Conservation (phyloP, 2,113 vertebrate species). For the Sprattus sprattus region DNA sequence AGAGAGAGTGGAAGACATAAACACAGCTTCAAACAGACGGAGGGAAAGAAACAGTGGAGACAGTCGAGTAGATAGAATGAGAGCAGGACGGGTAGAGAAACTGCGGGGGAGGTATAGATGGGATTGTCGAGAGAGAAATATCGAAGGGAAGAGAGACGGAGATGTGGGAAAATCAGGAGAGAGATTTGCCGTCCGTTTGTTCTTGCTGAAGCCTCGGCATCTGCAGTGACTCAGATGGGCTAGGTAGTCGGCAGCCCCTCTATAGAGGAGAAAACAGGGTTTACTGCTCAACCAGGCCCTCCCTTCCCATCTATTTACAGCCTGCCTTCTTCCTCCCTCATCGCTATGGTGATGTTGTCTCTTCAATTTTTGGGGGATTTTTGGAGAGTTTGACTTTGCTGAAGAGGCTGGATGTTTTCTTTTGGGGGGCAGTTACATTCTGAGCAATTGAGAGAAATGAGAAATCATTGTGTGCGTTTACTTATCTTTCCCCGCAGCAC, state of each 20-base stretch:
- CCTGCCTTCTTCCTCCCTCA: background rate
- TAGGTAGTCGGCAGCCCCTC: background rate
- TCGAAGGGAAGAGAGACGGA: background rate
- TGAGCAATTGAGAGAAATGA: background rate
- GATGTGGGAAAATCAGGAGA: background rate
- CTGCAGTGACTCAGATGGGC: background rate
- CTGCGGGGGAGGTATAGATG: background rate
- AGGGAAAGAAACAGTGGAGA: background rate
- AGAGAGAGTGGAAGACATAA: background rate
- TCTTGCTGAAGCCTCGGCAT: background rate
- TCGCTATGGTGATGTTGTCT: background rate
- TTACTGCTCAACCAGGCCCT: background rate
- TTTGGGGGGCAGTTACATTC: background rate
- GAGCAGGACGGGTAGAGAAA: background rate
- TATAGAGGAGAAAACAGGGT: background rate
- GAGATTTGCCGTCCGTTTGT: background rate
- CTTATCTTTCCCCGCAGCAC: background rate
- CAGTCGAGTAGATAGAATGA: background rate
- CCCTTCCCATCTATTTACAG: background rate
- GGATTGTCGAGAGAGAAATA: background rate
- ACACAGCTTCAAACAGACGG: background rate
- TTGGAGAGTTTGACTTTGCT: background rate
- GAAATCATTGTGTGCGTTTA: background rate
- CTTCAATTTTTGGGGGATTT: background rate
- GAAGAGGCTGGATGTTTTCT: background rate